Base-by-base conservation (phyloP, 1,140 invertebrate genomes). In the Wiebesia pumilae region DNA sequence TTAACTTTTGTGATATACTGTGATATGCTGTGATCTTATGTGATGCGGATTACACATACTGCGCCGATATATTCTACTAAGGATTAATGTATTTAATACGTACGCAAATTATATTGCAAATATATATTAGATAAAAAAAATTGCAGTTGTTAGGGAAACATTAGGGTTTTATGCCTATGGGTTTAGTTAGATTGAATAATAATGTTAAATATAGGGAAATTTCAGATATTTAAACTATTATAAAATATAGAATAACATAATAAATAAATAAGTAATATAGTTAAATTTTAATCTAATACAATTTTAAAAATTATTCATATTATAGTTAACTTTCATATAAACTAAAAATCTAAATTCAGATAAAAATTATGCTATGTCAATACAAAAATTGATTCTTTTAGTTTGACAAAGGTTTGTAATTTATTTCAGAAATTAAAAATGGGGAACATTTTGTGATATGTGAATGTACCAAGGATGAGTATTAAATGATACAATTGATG, bases 1-100 rank as follows among this genome's bases (percentile, higher is more conserved):
- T 47, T 71, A 83, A 78, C 62, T 67, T 81, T 69, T 35, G 86
- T 87, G 86, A 83, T 86, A 86, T 24, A 47, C 65, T 86, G 85
- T 81, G 84, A 86, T 81, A 86, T 81, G n/a, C n/a, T n/a, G n/a
- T n/a, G 38, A 73, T 38, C 78, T 21, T 75, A 73, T 73, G 71
- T 75, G 71, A 40, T 30, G 35, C 2, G 21, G 30, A 43, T 43
- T 0, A 75, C 71, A n/a, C 27, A 71, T 71, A 71, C 4, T 43
- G 21, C 6, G 40, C 71, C 62, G 24, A 80, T 43, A 43, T 19
- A 71, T 24, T 51, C 21, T 33, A 35, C 12, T 27, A 54, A 58
- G 62, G 43, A 75, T 54, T 16, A 62, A 38, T 77, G 79, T 38
- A 38, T 43, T 75, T 75, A 75, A n/a, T 27, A 43, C 10, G 19